Base-by-base conservation (phyloP, 2,888 invertebrate genomes). In the Tetragnatha montana region DNA sequence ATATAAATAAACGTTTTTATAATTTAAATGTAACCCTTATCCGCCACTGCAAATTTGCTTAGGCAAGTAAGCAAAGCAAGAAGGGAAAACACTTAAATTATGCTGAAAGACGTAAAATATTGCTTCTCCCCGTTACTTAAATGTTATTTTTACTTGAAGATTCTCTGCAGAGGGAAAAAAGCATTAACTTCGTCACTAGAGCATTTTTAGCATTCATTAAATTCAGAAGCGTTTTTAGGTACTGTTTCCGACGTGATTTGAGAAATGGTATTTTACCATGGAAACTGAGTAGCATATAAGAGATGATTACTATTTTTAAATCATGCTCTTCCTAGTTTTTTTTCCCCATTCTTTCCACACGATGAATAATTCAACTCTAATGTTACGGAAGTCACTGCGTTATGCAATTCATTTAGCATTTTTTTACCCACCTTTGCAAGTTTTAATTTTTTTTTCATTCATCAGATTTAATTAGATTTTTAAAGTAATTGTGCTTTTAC, bases 381-480 rank as follows among this genome's bases (percentile, higher is more conserved):
- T 49, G n/a, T 47, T 19, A 47, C 19, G n/a, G 17, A 75, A 14
- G 50, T 75, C 49, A 47, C 17, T 1, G 17, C 50, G 49, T 75
- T 75, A 49, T 17, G 14, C n/a, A 6, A n/a, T 50, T 75, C 49
- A 60, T 49, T 49, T 7, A n/a, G 49, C 17, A 8, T 19, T 47
- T 75, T 47, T 75, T 10, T 60, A 12, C 17, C 17, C 60, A 60
- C 60, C 60, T 60, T 17, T 12, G 8, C 60, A 60, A 35, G 60
- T 8, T 60, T 0, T 60, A 12, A 60, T 22, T 60, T 22, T 68
- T 76, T 76, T 76, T 79, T 68, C 17, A 60, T 17, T 79, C 79
- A 17, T 14, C 68, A 14, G 22, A 35, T 79, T 79, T 68, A 79
- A 79, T 79, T 79, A 79, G 35, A 79, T 68, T 79, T 79, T 73